phyloP scores from a whole-genome alignment of 2,797 vertebrate species.

The Antennarius maculatus region DNA sequence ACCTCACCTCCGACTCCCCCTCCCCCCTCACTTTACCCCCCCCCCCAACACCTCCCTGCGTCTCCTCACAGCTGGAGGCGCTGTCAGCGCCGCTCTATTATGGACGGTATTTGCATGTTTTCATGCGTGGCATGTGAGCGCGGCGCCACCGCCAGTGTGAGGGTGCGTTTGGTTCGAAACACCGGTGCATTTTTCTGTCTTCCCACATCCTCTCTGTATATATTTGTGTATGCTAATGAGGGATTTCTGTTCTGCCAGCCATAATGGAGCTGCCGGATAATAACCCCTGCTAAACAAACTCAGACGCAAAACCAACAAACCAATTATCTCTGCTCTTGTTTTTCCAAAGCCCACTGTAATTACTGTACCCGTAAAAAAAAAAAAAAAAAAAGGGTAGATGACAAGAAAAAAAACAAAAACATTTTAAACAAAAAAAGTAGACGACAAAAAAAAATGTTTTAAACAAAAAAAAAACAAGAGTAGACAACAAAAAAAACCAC shows the following conservation, averaged over 20 bases:
- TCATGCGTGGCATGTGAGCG: slow-evolving; percentile 47
- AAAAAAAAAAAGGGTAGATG: background rate
- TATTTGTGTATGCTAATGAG: slow-evolving; percentile 71
- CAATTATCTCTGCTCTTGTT: slow-evolving; percentile 71
- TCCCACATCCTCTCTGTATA: slow-evolving; percentile 64
- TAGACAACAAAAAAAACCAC: slow-evolving; percentile 4
- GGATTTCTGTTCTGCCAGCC: slow-evolving; percentile 61
- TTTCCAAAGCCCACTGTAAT: slow-evolving; percentile 58
- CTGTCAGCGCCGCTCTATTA: slow-evolving; percentile 55
- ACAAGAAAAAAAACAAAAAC: no score
- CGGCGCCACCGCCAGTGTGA: slow-evolving; percentile 13
- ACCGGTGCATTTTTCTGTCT: slow-evolving; percentile 41
- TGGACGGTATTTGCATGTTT: slow-evolving; percentile 63
- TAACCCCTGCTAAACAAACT: slow-evolving; percentile 66
- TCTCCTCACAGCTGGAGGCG: slow-evolving; percentile 71
- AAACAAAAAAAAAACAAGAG: no score
- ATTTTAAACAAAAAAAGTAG: no score
- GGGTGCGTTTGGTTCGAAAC: slow-evolving; percentile 60
- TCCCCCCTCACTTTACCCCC: slow-evolving; percentile 37
- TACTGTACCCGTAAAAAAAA: slow-evolving; percentile 32
- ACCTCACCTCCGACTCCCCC: slow-evolving; percentile 21
- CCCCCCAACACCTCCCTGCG: slow-evolving; percentile 64
- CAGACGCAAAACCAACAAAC: slow-evolving; percentile 63
- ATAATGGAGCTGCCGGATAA: slow-evolving; percentile 67
- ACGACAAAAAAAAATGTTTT: slow-evolving; percentile 10